Evolutionary conservation across 2,113 vertebrate species (phyloP).

Genomic region (Colius striatus): DNA sequence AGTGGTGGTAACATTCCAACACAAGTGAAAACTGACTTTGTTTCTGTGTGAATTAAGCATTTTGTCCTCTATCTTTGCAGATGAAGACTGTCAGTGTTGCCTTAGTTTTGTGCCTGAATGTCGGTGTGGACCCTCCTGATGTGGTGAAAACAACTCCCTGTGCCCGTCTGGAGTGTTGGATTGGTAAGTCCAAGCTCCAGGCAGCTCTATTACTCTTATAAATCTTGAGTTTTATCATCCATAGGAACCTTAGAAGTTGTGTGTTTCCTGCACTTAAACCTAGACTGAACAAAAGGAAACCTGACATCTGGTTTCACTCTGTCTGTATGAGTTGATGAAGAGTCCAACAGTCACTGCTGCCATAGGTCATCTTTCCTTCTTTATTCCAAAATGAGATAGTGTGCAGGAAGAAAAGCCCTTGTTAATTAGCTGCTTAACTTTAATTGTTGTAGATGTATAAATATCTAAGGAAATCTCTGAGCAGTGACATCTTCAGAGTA

Average conservation of each 20-base stretch:
- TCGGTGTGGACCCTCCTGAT: constrained; percentile 96
- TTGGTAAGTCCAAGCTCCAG: constrained; percentile 80
- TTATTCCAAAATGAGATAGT: background rate
- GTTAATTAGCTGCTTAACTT: background rate
- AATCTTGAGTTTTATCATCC: background rate
- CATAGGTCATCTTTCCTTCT: background rate
- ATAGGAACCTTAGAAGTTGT: no score
- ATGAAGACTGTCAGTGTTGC: constrained; percentile 99
- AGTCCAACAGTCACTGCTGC: background rate
- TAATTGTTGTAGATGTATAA: background rate
- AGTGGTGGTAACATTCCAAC: background rate
- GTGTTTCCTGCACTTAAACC: background rate
- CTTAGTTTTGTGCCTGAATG: constrained; percentile 95
- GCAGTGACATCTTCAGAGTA: background rate
- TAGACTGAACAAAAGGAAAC: background rate
- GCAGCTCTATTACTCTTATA: background rate
- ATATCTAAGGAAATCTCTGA: background rate
- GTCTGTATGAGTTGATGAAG: background rate
- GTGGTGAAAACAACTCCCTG: constrained; percentile 99
- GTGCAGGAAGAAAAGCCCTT: background rate
- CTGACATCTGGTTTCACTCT: background rate
- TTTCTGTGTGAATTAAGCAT: background rate
- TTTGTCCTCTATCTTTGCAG: constrained; percentile 71
- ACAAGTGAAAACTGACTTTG: background rate
- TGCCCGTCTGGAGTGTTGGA: constrained; percentile 96